Conservation (phyloP, 2,888 invertebrate genomes). For the Lasius platythorax region DNA sequence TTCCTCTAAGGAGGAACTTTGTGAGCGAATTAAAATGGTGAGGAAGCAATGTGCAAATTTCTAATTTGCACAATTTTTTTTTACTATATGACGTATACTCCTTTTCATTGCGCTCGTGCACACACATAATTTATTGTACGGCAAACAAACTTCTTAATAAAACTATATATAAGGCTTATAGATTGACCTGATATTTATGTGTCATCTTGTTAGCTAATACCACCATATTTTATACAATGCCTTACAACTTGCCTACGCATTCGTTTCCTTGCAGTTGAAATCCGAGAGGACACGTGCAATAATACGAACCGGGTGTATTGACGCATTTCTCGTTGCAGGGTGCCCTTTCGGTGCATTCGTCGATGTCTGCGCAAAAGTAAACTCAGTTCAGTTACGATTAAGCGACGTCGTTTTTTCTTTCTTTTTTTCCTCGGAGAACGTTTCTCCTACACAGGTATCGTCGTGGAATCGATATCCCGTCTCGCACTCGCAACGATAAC, state of each 20-base stretch:
- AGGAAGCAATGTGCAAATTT: no score
- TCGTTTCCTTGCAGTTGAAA: conserved; percentile 73
- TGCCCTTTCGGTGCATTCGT: conserved; percentile 80
- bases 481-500: conserved; percentile 82
- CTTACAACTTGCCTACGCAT: conserved; percentile 79
- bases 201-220: not conserved
- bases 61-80: no score
- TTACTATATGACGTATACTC: no score
- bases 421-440: conserved; percentile 39
- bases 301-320: conserved; percentile 82
- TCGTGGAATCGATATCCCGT: conserved; percentile 78
- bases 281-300: conserved; percentile 81
- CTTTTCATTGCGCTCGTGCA: not conserved
- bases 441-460: conserved; percentile 77
- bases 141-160: not conserved
- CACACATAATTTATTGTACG: not conserved
- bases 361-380: conserved; percentile 77
- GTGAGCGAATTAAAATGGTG: no score
- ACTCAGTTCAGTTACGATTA: conserved; percentile 61
- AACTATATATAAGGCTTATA: not conserved
- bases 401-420: conserved; percentile 40
- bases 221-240: not conserved
- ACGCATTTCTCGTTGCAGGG: conserved; percentile 81
- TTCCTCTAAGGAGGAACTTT: no score
- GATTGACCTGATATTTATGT: not conserved